Base-by-base conservation (phyloP, 2,113 vertebrate species). In the Eubucco bourcierii region DNA sequence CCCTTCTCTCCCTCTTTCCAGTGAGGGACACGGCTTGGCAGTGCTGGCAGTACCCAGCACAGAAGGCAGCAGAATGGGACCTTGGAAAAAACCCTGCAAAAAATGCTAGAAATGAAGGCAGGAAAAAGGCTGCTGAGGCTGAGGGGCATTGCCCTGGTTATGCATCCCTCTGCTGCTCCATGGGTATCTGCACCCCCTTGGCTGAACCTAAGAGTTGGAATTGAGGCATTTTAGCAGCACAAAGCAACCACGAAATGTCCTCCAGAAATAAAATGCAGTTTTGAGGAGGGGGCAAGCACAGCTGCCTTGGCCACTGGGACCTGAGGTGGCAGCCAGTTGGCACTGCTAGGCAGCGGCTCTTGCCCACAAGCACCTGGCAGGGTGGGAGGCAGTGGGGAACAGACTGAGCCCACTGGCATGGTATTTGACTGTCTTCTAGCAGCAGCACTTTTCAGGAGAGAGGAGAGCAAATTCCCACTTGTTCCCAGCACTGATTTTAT, bases 141-240 rank as follows among this genome's bases (percentile, higher is more conserved):
- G 55, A 74, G 84, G 74, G 50, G 46, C 47, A 25, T 66, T 91
- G 14, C 84, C 2, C 3, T 34, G 78, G 73, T 50, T 17, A 47
- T 14, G n/a, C 79, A 63, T 76, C 50, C 44, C 80, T 14, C 23
- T 9, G 60, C 59, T 47, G 41, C 79, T 84, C 84, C 37, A 24
- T 5, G 21, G 79, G 31, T 78, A 81, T 67, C 90, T 25, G 60
- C 44, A 67, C 16, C 37, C 47, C 64, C 46, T 88, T 10, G 64
- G 84, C 93, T 81, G 87, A 97, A 76, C 66, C 89, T 50, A 28
- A 77, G 77, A 91, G 60, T 83, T 90, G 87, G 93, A 67, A 91
- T 29, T 16, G 46, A 90, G 91, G 87, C 27, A 28, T 80, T 88
- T 76, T 53, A 66, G 90, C 96, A 90, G 85, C 92, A 79, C 91